Base-by-base conservation (phyloP, 2,113 vertebrate species). In the Sula dactylatra region DNA sequence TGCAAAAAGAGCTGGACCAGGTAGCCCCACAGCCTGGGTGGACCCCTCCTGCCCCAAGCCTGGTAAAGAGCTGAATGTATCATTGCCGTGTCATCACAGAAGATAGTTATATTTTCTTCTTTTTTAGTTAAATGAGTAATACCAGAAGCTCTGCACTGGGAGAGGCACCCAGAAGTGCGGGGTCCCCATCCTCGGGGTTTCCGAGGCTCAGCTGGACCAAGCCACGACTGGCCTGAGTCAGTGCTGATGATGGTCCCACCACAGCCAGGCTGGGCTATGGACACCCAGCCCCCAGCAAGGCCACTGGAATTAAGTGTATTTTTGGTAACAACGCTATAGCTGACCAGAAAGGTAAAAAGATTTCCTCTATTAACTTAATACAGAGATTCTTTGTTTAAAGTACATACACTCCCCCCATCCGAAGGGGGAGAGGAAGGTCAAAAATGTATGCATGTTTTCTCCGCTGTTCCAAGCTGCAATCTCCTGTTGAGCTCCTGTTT, bases 201-300 rank as follows among this genome's bases (percentile, higher is more conserved):
- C 47, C 65, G 78, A 86, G 81, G 52, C 72, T 89, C 36, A 40
- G 49, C 44, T 44, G 77, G 38, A n/a, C 49, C 82, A 69, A 81
- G 64, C 47, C 77, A 67, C 7, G 4, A 15, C 34, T 3, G 10
- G 32, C 34, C 45, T 40, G 16, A 62, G 69, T 9, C 24, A 8
- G 29, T 34, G 59, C 64, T 38, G 74, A 15, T 52, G 83, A 55
- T 0, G 5, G 34, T 73, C 49, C 58, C 86, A 62, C 70, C 22
- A 47, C 40, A 50, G 45, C 32, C n/a, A 16, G 5, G 3, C 0
- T 54, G 52, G 32, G 40, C 45, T 78, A 4, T 0, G 21, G 32
- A 24, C 38, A 34, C 3, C 6, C 6, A 4, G 15, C 10, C 9
- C 27, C 56, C 16, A 1, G 50, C 27, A 21, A 90, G 31, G n/a